Conservation (phyloP, 2,888 invertebrate genomes). For the Dryomyza anilis region DNA sequence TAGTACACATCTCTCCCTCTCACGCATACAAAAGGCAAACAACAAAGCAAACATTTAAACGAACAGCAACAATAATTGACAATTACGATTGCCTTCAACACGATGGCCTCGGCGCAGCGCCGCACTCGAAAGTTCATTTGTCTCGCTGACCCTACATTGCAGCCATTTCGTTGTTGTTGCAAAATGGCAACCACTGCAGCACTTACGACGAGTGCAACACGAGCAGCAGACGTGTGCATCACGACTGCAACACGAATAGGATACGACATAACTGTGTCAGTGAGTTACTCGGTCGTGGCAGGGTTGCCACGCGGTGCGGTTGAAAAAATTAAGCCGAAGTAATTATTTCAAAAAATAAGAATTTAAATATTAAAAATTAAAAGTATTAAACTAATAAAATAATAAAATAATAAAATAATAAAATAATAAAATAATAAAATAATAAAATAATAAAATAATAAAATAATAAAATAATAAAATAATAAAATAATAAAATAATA, state of each 20-base stretch:
- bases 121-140: background rate
- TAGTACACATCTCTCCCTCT: no score
- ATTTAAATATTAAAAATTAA: background rate
- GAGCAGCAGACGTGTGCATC: background rate
- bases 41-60: no score
- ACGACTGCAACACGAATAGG: background rate
- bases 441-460: background rate
- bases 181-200: no score
- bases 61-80: no score
- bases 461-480: background rate
- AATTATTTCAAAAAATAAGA: background rate
- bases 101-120: no score
- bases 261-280: constrained; percentile 2
- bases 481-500: background rate
- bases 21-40: no score
- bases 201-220: background rate
- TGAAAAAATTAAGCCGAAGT: no score
- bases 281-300: constrained; percentile 3
- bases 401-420: background rate
- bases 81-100: no score
- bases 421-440: background rate
- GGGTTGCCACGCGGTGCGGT: background rate
- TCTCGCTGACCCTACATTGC: no score
- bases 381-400: background rate
- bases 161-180: no score